These are phyloP conservation scores for Tiliqua scincoides DNA, from an alignment of 2,113 vertebrate species.

Conservation along the genomic window DNA sequence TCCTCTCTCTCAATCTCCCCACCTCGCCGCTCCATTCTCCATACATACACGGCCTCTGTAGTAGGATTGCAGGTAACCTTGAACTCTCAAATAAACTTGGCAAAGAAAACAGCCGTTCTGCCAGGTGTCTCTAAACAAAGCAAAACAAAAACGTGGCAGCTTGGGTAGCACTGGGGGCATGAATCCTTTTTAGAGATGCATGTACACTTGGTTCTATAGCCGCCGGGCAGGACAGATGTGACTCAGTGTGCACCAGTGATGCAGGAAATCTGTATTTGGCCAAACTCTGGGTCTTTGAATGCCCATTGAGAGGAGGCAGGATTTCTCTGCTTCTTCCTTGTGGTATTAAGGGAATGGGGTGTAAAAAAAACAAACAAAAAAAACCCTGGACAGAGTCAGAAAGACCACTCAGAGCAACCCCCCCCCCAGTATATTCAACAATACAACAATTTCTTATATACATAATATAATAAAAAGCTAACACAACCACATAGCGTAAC, in stretches of 20 bases:
- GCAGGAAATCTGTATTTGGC: constrained; percentile 64
- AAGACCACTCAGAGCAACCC: not conserved
- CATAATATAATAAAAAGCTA: not conserved
- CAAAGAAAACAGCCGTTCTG: not conserved
- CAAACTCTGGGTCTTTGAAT: constrained; percentile 60
- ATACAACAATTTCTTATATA: not conserved
- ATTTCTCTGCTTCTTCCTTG: constrained; percentile 3
- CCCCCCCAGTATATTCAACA: not conserved
- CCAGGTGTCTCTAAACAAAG: not conserved
- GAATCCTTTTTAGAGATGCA: constrained; percentile 40
- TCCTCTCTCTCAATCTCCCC: not conserved
- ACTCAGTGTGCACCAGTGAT: constrained; percentile 49
- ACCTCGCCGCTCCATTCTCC: not conserved
- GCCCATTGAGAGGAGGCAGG: constrained; percentile 37
- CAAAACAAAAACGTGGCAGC: not conserved
- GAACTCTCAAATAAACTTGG: accelerated
- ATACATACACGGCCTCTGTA: not conserved
- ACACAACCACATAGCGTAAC: not conserved
- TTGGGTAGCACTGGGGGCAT: constrained; percentile 40
- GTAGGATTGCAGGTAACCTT: not conserved
- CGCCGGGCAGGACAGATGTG: constrained; percentile 63
- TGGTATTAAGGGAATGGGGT: not conserved
- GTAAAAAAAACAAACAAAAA: too few species aligned
- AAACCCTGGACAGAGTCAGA: not conserved
- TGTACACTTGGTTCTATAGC: constrained; percentile 52